These are phyloP conservation scores for Lepidurus arcticus DNA, from an alignment of 1,140 invertebrate genomes.

Conservation along the genomic window DNA sequence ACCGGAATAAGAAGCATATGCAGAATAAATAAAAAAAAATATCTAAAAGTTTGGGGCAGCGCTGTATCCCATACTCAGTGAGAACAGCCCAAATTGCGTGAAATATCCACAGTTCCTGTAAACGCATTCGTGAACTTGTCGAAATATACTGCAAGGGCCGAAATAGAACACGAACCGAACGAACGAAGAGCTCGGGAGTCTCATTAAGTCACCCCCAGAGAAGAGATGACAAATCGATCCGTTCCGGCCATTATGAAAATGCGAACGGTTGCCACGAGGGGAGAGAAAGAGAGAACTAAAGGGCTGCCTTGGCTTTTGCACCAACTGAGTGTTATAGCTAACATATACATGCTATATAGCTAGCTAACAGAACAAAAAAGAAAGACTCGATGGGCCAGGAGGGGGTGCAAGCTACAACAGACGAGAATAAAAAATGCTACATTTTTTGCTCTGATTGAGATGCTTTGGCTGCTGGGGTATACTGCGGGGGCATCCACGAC, in stretches of 20 bases:
- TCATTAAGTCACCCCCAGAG: conserved; percentile 6
- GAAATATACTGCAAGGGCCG: not conserved
- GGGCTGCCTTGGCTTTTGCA: conserved; percentile 9
- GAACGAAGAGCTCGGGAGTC: not conserved
- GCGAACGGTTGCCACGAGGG: conserved; percentile 26
- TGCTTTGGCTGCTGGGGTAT: not conserved
- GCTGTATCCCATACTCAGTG: no score
- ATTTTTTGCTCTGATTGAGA: conserved; percentile 17
- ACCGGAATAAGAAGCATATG: no score
- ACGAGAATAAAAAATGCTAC: not conserved
- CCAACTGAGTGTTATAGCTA: not conserved
- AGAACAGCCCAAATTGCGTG: not conserved
- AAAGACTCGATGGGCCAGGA: not conserved
- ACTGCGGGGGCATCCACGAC: not conserved
- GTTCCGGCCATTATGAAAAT: conserved; percentile 34
- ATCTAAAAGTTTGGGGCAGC: no score
- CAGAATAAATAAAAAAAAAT: no score
- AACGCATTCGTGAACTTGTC: not conserved
- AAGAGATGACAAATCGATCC: conserved; percentile 34
- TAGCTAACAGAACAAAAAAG: not conserved
- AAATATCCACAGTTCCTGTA: not conserved
- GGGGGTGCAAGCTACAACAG: not conserved
- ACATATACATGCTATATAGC: not conserved
- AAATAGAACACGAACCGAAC: not conserved
- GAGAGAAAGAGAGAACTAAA: not conserved